Evolutionary conservation across 2,113 vertebrate genomes (phyloP), one percentile per base, ranked within the genome.

Genomic region (Gymnorhina tibicen): DNA sequence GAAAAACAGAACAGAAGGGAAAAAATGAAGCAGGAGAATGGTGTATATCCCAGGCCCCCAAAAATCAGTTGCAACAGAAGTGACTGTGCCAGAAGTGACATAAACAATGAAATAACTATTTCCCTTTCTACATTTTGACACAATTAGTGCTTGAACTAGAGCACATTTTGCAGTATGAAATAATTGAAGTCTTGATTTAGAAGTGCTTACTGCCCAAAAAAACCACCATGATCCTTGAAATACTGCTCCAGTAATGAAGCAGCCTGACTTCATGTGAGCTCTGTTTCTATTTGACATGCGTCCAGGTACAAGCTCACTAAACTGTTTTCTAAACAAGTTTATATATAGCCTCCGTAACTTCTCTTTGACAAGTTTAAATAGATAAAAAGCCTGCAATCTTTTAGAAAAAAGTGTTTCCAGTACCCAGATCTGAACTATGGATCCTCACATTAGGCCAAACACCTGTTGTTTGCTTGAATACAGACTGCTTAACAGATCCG

Each of bases 1-100:
- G 96, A 32, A 98, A 98, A 58, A 85, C 20, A 97, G 33, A 90
- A 95, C 78, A 85, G 18, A 93, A 91, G 14, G 3, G 87, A 44
- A 32, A 82, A 63, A 70, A 87, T 15, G 28, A 95, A 35, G 59
- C n/a, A 82, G 84, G 68, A 86, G 27, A 12, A 3, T 13, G 35
- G 23, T n/a, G 13, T 63, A 26, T 26, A 80, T 16, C 42, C 32
- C 14, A 13, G 18, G 26, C 5, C 21, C 8, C 41, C 19, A 32
- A 90, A 75, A 28, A 55, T 23, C 60, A 76, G 16, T 27, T 68
- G 35, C 30, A 64, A 63, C 3, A 5, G 16, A 82, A 46, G 28
- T 27, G 16, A 83, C 41, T 53, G 59, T 46, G 49, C 11, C 30
- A 69, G 37, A 93, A 87, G 28, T 15, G 41, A 78, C 10, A 11